Percentiles rank a stretch among this genome's conserved stretches.
These are phyloP conservation scores for Pseudobourletiella spinata DNA, from an alignment of 1,140 invertebrate genomes.

Conservation along the genomic window DNA sequence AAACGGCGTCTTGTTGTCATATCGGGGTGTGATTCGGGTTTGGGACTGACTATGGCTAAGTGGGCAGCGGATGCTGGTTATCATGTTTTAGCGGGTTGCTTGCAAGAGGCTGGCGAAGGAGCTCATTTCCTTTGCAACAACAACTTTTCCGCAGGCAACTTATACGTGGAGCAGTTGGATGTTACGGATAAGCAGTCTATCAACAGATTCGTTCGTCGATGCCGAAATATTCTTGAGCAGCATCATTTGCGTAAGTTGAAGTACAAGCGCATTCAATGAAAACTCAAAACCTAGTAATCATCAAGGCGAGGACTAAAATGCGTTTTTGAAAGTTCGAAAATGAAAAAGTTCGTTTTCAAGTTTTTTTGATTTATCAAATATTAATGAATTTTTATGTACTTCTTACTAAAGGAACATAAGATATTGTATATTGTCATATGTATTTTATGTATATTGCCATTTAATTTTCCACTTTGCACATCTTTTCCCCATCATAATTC, in stretches of 20 bases:
- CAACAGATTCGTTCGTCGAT: conserved; percentile 25
- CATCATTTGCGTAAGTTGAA: background rate
- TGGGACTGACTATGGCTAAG: conserved; percentile 63
- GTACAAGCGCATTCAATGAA: no score
- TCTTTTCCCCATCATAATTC: no score
- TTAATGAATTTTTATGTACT: no score
- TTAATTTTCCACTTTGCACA: no score
- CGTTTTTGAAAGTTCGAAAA: background rate
- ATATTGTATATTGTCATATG: no score
- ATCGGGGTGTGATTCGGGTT: conserved; percentile 72
- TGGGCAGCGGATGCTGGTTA: conserved; percentile 51
- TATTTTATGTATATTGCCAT: no score
- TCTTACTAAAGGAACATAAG: no score
- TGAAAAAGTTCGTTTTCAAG: background rate
- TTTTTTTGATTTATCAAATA: background rate
- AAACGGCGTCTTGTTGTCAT: no score
- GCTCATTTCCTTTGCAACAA: conserved; percentile 37
- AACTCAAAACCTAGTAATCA: no score
- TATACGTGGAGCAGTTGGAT: conserved; percentile 52
- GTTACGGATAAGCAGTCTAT: conserved; percentile 55
- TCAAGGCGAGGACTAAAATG: no score
- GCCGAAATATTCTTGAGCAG: conserved; percentile 17
- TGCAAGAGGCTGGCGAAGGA: conserved; percentile 46
- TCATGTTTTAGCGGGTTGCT: conserved; percentile 60
- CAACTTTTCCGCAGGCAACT: conserved; percentile 37